Conservation (phyloP, 64 coral and sea anemone species). For the Pocillopora damicornis region DNA sequence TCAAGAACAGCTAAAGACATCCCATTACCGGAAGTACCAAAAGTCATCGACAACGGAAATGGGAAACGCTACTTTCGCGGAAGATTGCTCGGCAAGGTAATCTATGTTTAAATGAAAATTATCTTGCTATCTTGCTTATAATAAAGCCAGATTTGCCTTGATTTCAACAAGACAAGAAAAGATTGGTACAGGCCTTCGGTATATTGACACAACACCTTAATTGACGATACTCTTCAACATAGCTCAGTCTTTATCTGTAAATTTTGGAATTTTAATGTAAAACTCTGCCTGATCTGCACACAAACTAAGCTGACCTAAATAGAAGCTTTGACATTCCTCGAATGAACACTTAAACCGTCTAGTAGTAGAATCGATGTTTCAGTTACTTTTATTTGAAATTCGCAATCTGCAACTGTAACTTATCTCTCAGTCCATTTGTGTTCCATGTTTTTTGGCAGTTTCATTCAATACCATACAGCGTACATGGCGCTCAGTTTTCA, state of each 20-base stretch:
- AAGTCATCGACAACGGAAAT: constrained; percentile 92
- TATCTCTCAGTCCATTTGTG: neutral
- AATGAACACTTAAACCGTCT: neutral
- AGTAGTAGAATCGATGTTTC: neutral
- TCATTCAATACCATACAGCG: neutral
- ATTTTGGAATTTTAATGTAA: neutral
- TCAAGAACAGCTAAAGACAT: constrained; percentile 66
- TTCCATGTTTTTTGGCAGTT: neutral
- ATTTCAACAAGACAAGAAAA: neutral
- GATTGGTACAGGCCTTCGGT: neutral
- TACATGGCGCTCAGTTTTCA: neutral
- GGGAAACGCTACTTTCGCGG: constrained; percentile 91
- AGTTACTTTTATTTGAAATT: neutral
- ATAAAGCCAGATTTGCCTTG: neutral
- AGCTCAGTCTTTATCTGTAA: neutral
- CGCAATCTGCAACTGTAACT: neutral
- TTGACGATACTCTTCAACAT: neutral
- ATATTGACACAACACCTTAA: neutral
- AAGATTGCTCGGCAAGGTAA: constrained; percentile 95
- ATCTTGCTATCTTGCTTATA: neutral
- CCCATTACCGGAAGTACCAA: constrained; percentile 84
- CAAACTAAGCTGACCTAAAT: neutral
- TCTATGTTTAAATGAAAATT: neutral
- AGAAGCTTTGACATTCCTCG: too few relatives aligned
- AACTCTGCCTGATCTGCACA: neutral